Base-by-base conservation (phyloP, 2,113 vertebrate species). In the Piaya cayana region DNA sequence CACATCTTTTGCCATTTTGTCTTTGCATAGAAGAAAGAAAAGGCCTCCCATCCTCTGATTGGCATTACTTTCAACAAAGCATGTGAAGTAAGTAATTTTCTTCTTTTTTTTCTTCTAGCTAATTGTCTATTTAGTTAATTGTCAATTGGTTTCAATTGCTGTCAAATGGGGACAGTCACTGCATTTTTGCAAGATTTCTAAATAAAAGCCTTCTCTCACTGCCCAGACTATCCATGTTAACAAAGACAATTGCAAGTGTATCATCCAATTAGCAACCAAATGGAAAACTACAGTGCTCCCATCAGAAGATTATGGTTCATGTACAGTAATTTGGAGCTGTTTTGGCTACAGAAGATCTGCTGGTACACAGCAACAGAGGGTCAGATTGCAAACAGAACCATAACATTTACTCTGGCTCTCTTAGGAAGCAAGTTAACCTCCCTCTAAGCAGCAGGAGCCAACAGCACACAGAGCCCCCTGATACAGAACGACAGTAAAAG, bases 231-330 rank as follows among this genome's bases (percentile, higher is more conserved):
- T 79, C 78, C 79, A n/a, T 8, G 25, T 75, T 68, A 92, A 96
- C 85, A 87, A 93, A 90, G 91, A 60, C 78, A 69, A 55, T 45
- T 80, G 65, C 75, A 55, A 80, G 64, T 34, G 8, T 37, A 72
- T 90, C 94, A 95, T 93, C 91, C 95, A 97, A 96, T 97, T 97
- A 97, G 90, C 86, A 74, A 88, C 88, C 91, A 95, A 96, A 95
- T 87, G 71, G 88, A 86, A 97, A 91, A 92, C 65, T 49, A 12
- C 82, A 81, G 86, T 74, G 72, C 60, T 92, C 92, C 80, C 68
- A 32, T 47, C 1, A 47, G 88, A 81, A 93, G 90, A 96, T 95
- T 84, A 95, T 55, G 87, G 95, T 68, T 95, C 95, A 65, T 36
- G 81, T 91, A 64, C 88, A 88, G 92, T 86, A 55, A 96, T 97